Conservation (phyloP, 2,888 invertebrate species). For the Schrankia costaestrigalis region DNA sequence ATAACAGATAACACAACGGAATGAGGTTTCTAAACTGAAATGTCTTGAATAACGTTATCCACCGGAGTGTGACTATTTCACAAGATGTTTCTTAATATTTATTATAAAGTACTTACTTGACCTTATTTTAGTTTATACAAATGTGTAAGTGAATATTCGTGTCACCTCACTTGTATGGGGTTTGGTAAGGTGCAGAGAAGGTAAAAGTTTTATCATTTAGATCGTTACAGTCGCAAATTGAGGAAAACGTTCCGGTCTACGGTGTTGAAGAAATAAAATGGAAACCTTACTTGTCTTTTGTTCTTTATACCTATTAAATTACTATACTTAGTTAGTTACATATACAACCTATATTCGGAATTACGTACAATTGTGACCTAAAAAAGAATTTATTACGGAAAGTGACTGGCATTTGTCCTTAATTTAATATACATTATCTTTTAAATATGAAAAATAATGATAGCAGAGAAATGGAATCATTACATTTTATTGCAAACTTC, state of each 20-base stretch:
- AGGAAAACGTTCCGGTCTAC: slow-evolving; percentile 4
- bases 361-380: no score
- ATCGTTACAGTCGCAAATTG: slow-evolving; percentile 7
- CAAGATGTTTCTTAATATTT: slow-evolving; percentile 41
- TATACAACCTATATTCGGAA: no score
- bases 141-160: slow-evolving; percentile 23
- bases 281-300: not conserved
- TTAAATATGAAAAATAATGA: no score
- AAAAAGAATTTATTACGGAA: no score
- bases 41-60: slow-evolving; percentile 42
- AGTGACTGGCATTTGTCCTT: no score
- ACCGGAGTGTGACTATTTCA: slow-evolving; percentile 51
- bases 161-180: slow-evolving; percentile 11
- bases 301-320: no score
- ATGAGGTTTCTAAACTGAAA: slow-evolving; percentile 35
- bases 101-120: slow-evolving; percentile 29
- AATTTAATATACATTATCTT: no score
- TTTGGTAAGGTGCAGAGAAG: no score
- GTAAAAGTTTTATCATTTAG: slow-evolving; percentile 1
- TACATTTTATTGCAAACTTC: slow-evolving; percentile 14
- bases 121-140: slow-evolving; percentile 30
- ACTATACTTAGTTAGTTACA: no score
- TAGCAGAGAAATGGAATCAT: slow-evolving; percentile 12
- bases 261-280: not conserved
- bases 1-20: slow-evolving; percentile 15